These are phyloP conservation scores for Mechanitis messenoides DNA, from an alignment of 2,888 invertebrate genomes.

Conservation along the genomic window DNA sequence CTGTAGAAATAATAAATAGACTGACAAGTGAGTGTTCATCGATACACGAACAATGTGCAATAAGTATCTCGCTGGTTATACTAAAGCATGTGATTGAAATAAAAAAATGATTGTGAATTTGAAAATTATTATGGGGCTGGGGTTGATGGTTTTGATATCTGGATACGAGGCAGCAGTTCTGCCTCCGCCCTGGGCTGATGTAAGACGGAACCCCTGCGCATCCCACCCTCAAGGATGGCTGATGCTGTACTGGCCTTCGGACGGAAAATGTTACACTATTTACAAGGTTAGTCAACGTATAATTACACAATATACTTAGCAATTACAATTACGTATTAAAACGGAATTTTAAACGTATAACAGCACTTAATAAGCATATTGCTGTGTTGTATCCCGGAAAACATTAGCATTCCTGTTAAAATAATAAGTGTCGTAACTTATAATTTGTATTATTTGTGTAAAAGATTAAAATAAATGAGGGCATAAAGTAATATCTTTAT, in stretches of 20 bases:
- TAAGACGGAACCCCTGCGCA: constrained; percentile 88
- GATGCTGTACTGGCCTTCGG: constrained; percentile 87
- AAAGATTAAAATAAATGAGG: constrained; percentile 1
- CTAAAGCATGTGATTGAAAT: constrained; percentile 21
- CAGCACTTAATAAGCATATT: not conserved
- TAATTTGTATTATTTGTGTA: not conserved
- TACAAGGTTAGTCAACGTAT: constrained; percentile 77
- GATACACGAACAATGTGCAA: constrained; percentile 1
- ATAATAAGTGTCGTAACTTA: not conserved
- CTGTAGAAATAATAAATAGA: constrained; percentile 7
- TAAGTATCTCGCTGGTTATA: not conserved
- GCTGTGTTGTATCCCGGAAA: not conserved
- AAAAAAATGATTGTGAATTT: constrained; percentile 2
- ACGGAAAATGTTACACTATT: constrained; percentile 91
- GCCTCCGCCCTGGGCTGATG: constrained; percentile 92
- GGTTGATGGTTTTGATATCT: constrained; percentile 58
- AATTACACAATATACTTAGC: not conserved
- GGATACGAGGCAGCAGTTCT: constrained; percentile 80
- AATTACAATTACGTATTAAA: not conserved
- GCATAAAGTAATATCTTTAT: not conserved
- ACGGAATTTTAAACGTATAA: not conserved
- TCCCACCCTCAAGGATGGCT: constrained; percentile 89
- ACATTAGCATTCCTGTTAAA: not conserved
- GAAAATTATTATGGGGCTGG: constrained; percentile 60
- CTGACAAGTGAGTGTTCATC: constrained; percentile 3